Percentiles rank a stretch among this genome's conserved stretches.
phyloP scores from a whole-genome alignment of 1,140 invertebrate genomes.

The Mercenaria mercenaria region DNA sequence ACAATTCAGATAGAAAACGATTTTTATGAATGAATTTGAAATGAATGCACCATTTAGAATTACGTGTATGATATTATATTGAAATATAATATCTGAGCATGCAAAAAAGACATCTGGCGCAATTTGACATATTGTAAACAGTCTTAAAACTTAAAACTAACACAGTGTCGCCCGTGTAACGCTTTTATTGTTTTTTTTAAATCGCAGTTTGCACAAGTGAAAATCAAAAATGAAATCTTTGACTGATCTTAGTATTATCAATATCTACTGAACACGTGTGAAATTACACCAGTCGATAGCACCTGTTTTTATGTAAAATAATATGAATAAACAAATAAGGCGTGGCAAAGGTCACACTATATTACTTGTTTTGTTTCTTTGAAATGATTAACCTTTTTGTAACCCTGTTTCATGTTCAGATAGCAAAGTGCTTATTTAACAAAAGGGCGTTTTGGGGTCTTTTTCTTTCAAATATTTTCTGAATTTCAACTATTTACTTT shows the following conservation, averaged over 20 bases:
- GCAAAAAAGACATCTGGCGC: background rate
- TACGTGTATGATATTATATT: background rate
- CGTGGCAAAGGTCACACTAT: background rate
- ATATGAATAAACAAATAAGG: background rate
- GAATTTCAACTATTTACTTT: background rate
- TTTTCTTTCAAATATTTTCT: background rate
- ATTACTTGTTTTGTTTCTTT: background rate
- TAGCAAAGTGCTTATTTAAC: background rate
- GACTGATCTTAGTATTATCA: too few species aligned
- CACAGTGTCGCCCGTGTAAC: too few species aligned
- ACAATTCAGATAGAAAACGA: background rate
- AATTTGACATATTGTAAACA: background rate
- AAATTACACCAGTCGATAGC: background rate
- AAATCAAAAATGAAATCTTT: too few species aligned
- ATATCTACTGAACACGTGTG: too few species aligned
- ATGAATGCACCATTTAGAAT: background rate
- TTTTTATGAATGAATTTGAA: slow-evolving; percentile 23
- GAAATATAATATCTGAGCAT: background rate
- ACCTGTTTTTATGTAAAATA: slow-evolving; percentile 1
- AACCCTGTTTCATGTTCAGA: background rate
- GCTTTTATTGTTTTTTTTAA: too few species aligned
- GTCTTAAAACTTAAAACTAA: too few species aligned
- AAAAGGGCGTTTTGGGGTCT: background rate
- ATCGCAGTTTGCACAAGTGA: too few species aligned
- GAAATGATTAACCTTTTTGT: background rate